A percentile compares a stretch with the other conserved stretches of the same genome.
phyloP scores from a whole-genome alignment of 2,888 invertebrate genomes.

The Cybosia mesomella region DNA sequence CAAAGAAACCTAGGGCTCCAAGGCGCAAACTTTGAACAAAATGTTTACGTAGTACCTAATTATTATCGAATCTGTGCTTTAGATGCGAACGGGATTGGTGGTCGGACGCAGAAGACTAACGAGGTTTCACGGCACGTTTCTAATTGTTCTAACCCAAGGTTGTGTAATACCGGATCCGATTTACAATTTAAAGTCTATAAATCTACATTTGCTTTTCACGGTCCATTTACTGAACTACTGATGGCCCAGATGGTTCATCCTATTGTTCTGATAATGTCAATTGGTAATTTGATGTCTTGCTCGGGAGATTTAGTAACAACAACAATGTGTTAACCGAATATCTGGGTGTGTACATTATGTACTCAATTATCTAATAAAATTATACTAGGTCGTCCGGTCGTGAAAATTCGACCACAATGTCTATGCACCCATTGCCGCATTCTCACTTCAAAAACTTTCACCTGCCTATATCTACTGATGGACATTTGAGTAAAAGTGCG shows the following conservation, averaged over 20 bases:
- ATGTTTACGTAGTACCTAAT: too few relatives aligned
- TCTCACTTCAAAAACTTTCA: too few relatives aligned
- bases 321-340: not conserved
- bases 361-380: not conserved
- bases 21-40: too few relatives aligned
- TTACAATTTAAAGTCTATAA: conserved; percentile 22
- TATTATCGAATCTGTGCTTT: too few relatives aligned
- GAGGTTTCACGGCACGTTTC: not conserved
- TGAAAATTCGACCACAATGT: too few relatives aligned
- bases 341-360: not conserved
- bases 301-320: conserved; percentile 5
- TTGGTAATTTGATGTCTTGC: conserved; percentile 38
- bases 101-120: not conserved
- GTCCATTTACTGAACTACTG: conserved; percentile 32
- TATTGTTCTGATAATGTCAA: conserved; percentile 41
- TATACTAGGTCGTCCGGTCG: too few relatives aligned
- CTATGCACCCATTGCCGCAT: too few relatives aligned
- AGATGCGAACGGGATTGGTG: too few relatives aligned
- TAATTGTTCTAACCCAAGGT: not conserved
- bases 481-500: too few relatives aligned
- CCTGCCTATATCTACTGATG: too few relatives aligned
- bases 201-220: conserved; percentile 33
- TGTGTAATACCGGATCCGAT: conserved; percentile 19
- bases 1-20: too few relatives aligned
- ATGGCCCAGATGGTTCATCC: conserved; percentile 44